A percentile compares a stretch with the other conserved stretches of the same genome.
These are phyloP conservation scores for Sigmodon hispidus DNA, from an alignment of 2,113 vertebrate genomes.

Conservation along the genomic window DNA sequence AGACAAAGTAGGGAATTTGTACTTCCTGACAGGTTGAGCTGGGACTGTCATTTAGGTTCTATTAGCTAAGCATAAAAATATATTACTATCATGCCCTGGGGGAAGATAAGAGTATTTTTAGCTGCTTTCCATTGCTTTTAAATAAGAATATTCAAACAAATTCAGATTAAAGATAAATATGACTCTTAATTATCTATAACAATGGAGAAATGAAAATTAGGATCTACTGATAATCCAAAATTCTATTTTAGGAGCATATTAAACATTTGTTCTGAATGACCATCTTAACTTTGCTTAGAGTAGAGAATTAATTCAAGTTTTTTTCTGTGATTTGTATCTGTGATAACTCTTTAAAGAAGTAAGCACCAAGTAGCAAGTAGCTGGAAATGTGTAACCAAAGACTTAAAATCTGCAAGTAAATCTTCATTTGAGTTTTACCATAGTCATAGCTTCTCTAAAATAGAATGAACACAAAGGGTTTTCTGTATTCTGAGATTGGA, in stretches of 20 bases:
- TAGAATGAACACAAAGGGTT: neutral
- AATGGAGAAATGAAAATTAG: slow-evolving; percentile 55
- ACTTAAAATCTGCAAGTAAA: neutral
- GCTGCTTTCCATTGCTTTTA: slow-evolving; percentile 59
- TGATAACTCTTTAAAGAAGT: neutral
- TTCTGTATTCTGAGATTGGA: neutral
- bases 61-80: slow-evolving; percentile 61
- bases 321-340: slow-evolving; percentile 27
- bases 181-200: slow-evolving; percentile 58
- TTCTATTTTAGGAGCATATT: slow-evolving; percentile 58
- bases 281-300: slow-evolving; percentile 36
- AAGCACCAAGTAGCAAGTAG: neutral
- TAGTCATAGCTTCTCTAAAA: neutral
- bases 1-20: slow-evolving; percentile 34
- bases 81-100: neutral
- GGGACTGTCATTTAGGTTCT: slow-evolving; percentile 33
- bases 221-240: slow-evolving; percentile 58
- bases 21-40: slow-evolving; percentile 2
- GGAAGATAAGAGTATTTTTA: slow-evolving; percentile 68
- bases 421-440: slow-evolving; percentile 12
- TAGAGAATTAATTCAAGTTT: slow-evolving; percentile 40
- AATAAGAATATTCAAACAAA: slow-evolving; percentile 58
- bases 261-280: neutral
- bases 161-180: slow-evolving; percentile 59
- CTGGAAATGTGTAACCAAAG: neutral